Evolutionary conservation across 2,888 invertebrate species (phyloP).

Genomic region (Dolomedes plantarius): DNA sequence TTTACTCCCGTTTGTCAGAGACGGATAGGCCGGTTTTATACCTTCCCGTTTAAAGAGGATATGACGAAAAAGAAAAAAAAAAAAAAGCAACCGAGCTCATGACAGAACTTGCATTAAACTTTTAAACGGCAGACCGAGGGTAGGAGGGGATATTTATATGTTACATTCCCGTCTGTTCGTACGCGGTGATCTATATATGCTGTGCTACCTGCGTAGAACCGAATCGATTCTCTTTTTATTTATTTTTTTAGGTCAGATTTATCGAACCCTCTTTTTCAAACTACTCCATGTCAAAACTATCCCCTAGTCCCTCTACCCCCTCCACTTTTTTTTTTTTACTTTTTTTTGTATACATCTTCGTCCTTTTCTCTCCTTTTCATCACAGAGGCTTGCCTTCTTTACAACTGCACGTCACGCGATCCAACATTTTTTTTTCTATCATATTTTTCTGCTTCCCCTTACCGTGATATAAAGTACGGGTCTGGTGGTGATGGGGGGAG

Average conservation of each 20-base stretch:
- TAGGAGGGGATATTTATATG: not conserved
- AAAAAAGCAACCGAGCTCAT: too few species aligned
- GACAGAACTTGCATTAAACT: constrained; percentile 20
- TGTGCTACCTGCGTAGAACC: constrained; percentile 18
- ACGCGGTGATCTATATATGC: not conserved
- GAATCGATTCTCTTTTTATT: constrained; percentile 47
- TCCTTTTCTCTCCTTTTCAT: constrained; percentile 20
- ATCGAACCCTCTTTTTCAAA: constrained; percentile 39
- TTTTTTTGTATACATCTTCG: not conserved
- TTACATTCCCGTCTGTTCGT: not conserved
- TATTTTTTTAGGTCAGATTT: constrained; percentile 50
- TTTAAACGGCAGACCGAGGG: not conserved
- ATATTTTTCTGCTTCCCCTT: too few species aligned
- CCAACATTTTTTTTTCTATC: not conserved
- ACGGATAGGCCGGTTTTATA: not conserved
- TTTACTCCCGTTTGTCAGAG: constrained; percentile 3
- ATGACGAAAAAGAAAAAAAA: too few species aligned
- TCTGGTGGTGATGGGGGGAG: too few species aligned
- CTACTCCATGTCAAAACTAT: constrained; percentile 42
- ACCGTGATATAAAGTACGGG: too few species aligned
- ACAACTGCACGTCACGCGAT: not conserved
- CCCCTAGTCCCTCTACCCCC: not conserved
- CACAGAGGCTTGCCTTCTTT: not conserved
- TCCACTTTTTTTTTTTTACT: too few species aligned
- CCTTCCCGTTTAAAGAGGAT: not conserved